These are phyloP conservation scores for Grallaria varia DNA, from an alignment of 2,113 vertebrate species.

Conservation along the genomic window DNA sequence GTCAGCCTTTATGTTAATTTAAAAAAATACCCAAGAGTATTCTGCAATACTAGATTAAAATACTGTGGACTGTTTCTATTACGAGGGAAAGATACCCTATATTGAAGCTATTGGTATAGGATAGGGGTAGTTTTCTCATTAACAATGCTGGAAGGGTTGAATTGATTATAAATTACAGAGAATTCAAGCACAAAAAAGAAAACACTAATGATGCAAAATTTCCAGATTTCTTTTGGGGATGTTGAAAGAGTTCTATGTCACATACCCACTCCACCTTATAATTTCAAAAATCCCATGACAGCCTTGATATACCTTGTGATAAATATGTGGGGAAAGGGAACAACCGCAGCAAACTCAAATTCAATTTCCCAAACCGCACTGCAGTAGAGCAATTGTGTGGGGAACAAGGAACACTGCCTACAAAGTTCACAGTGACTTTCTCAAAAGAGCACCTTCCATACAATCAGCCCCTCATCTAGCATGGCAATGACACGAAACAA, in stretches of 20 bases:
- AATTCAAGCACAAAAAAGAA: neutral
- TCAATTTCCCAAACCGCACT: neutral
- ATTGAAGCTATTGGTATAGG: neutral
- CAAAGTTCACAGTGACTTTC: neutral
- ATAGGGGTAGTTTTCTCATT: neutral
- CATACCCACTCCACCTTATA: neutral
- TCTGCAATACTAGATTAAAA: neutral
- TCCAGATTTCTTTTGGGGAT: neutral
- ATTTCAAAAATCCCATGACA: neutral
- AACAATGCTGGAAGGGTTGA: neutral
- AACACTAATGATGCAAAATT: neutral
- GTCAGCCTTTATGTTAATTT: neutral
- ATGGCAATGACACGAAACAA: neutral
- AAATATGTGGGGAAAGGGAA: neutral
- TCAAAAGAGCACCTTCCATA: neutral
- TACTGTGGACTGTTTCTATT: neutral
- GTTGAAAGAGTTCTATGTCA: neutral
- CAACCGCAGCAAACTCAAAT: neutral
- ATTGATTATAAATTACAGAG: neutral
- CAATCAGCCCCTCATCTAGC: neutral
- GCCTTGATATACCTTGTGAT: neutral
- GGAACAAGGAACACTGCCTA: neutral
- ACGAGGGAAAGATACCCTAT: neutral
- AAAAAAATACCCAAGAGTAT: neutral
- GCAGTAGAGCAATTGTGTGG: neutral